These are phyloP conservation scores for Alces alces DNA, from an alignment of 2,113 vertebrate genomes.

Conservation along the genomic window DNA sequence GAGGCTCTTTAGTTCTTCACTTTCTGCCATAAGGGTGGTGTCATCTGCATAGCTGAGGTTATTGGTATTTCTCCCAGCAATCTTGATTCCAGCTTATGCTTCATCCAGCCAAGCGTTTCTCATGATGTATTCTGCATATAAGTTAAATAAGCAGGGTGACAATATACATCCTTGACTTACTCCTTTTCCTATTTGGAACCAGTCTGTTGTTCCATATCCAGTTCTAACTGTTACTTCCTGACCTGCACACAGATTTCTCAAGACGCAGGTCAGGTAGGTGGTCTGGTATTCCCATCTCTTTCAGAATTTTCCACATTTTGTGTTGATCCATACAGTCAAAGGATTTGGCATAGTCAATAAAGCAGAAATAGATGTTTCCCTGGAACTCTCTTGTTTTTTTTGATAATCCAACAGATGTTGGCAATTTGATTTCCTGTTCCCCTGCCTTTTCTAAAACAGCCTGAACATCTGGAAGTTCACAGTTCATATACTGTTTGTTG, in stretches of 20 bases:
- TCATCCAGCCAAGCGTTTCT: background rate
- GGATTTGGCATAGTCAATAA: background rate
- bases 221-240: background rate
- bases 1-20: background rate
- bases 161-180: background rate
- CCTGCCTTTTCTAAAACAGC: background rate
- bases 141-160: background rate
- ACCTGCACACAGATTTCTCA: background rate
- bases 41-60: background rate
- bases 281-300: background rate
- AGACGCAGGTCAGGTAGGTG: background rate
- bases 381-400: background rate
- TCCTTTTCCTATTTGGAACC: background rate
- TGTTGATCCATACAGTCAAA: background rate
- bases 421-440: background rate
- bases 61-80: background rate
- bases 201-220: background rate
- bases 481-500: background rate
- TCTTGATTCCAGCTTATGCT: background rate
- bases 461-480: background rate
- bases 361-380: background rate
- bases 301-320: background rate
- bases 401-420: fast-evolving
- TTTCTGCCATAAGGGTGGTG: background rate
- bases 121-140: background rate